phyloP scores from a whole-genome alignment of 2,797 vertebrate genomes.

The Furcifer pardalis region DNA sequence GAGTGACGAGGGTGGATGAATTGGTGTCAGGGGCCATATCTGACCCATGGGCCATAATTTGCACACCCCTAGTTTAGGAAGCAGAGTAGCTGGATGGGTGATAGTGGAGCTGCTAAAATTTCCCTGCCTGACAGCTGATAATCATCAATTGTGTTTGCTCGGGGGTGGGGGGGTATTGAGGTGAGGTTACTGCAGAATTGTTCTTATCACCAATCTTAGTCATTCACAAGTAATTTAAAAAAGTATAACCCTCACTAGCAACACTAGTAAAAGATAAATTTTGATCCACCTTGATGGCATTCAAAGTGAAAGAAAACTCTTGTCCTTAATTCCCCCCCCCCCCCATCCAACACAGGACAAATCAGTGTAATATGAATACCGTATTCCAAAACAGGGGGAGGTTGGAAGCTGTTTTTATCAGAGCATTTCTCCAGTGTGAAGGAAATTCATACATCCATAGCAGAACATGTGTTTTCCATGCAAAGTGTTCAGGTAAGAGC shows the following conservation, averaged over 20 bases:
- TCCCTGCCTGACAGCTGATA: not conserved
- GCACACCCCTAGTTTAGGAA: too few species aligned
- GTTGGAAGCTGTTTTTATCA: not conserved
- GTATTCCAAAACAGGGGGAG: not conserved
- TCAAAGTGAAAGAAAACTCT: not conserved
- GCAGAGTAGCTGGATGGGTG: not conserved
- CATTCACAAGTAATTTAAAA: not conserved
- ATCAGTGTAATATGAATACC: not conserved
- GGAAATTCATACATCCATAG: not conserved
- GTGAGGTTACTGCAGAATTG: not conserved
- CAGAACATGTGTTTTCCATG: not conserved
- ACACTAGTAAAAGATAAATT: not conserved
- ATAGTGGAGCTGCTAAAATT: not conserved
- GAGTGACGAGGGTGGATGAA: too few species aligned
- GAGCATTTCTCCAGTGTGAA: not conserved
- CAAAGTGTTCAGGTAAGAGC: not conserved
- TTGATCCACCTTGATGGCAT: not conserved
- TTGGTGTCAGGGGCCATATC: too few species aligned
- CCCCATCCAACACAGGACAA: not conserved
- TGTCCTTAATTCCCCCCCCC: not conserved
- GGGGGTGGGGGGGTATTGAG: rapidly evolving
- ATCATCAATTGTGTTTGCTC: not conserved
- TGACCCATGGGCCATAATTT: too few species aligned
- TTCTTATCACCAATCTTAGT: not conserved
- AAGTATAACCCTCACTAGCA: too few species aligned